A percentile compares a stretch with the other conserved stretches of the same genome.
Conservation (phyloP, 2,888 invertebrate genomes). For the Beris chalybata region DNA sequence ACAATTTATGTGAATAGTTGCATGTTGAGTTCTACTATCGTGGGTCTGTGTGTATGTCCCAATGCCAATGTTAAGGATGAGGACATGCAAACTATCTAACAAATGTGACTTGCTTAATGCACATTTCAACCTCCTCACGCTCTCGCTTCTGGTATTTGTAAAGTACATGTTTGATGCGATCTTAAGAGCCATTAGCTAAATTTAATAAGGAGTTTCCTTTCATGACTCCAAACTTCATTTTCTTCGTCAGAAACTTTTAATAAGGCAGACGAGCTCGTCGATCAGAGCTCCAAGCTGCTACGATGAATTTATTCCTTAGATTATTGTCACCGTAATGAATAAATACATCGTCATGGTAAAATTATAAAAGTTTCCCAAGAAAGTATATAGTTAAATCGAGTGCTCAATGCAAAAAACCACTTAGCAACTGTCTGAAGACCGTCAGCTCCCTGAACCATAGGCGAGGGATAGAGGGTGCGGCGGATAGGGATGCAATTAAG, state of each 20-base stretch:
- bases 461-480: conserved; percentile 1
- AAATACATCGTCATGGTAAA: too few relatives aligned
- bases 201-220: conserved; percentile 28
- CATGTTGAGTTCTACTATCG: too few relatives aligned
- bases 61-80: too few relatives aligned
- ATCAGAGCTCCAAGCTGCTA: neutral
- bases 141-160: neutral
- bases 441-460: neutral
- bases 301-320: conserved; percentile 14
- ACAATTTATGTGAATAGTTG: too few relatives aligned
- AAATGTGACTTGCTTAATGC: neutral
- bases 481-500: conserved; percentile 27
- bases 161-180: conserved; percentile 8
- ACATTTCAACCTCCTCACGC: conserved; percentile 1
- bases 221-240: conserved; percentile 19
- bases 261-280: neutral
- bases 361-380: too few relatives aligned
- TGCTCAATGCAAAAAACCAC: conserved; percentile 11
- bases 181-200: conserved; percentile 30
- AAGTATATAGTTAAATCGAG: neutral
- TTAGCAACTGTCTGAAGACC: conserved; percentile 2
- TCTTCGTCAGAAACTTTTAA: conserved; percentile 15
- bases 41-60: too few relatives aligned
- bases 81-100: conserved; percentile 15
- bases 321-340: conserved; percentile 12